Percentiles rank a stretch among this genome's conserved stretches.
phyloP scores from a whole-genome alignment of 2,113 vertebrate genomes.

The Bolborhynchus lineola region DNA sequence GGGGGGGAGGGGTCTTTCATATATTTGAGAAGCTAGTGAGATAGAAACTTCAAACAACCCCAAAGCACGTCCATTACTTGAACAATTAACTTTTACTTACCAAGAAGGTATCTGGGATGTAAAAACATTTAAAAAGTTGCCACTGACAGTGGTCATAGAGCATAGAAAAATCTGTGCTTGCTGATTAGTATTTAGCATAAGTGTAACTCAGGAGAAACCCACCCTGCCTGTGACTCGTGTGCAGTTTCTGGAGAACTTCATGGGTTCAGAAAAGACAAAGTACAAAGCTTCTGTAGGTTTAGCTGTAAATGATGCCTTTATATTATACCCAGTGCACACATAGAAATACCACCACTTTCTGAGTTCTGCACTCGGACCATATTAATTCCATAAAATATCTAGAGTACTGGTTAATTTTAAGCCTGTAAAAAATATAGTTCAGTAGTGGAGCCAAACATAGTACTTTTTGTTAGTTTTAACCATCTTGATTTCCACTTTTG shows the following conservation, averaged over 20 bases:
- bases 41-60: background rate
- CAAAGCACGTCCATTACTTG: background rate
- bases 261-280: background rate
- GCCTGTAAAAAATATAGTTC: background rate
- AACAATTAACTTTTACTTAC: background rate
- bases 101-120: background rate
- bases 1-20: background rate
- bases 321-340: constrained; percentile 9
- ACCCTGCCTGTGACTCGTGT: rapidly evolving
- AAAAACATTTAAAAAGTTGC: background rate
- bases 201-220: background rate
- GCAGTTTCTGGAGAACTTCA: background rate
- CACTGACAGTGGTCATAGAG: background rate
- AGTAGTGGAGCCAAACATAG: background rate
- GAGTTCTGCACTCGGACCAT: background rate
- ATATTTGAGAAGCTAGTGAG: background rate
- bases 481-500: background rate
- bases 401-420: background rate
- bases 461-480: background rate
- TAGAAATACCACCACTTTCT: background rate
- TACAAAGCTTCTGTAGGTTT: background rate
- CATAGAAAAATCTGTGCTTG: background rate
- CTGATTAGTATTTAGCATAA: background rate
- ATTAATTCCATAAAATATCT: background rate
- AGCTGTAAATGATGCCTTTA: background rate